Base-by-base conservation (phyloP, 1,140 invertebrate species). In the Drosophila arizonae region DNA sequence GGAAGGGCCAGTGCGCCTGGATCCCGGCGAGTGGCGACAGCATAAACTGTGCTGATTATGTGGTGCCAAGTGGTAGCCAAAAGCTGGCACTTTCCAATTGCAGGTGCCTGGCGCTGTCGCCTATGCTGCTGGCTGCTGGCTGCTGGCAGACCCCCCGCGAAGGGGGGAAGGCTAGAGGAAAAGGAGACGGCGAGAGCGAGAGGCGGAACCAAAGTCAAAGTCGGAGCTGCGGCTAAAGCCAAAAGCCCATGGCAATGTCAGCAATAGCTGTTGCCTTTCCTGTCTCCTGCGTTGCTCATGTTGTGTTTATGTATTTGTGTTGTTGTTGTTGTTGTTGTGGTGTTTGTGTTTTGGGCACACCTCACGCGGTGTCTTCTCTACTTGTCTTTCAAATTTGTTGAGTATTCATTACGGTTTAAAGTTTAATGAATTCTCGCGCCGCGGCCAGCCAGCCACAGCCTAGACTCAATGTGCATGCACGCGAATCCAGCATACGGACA, bases 41-140 rank as follows among this genome's bases (percentile, higher is more conserved):
- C 76, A 76, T 79, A 79, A 79, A 79, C 73, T 79, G 64, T 72
- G 73, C 76, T 79, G 76, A 79, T 79, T 79, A 79, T 79, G 76
- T 67, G 54, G 57, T 69, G 69, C 69, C 69, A 71, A 73, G 58
- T 68, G 74, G 17, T 17, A 17, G 69, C 55, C 70, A 33, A 60
- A 51, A 36, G 51, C 67, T 21, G 21, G 9, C 8, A 24, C 24
- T 24, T 60, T 26, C 43, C 39, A 26, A 45, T 26, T 62, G 63
- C 68, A 75, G 72, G 60, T 75, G 72, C 15, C 55, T 54, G 11
- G 41, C 46, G 28, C 43, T 55, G 21, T 24, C 21, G 21, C 3
- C 21, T 24, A 24, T 24, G 43, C 48, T 39, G 21, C 41, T 17
- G 30, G 30, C 13, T 51, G 10, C 45, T 55, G 30, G 43, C 39